Evolutionary conservation across 2,113 vertebrate species (phyloP).

Genomic region (Pipa parva): DNA sequence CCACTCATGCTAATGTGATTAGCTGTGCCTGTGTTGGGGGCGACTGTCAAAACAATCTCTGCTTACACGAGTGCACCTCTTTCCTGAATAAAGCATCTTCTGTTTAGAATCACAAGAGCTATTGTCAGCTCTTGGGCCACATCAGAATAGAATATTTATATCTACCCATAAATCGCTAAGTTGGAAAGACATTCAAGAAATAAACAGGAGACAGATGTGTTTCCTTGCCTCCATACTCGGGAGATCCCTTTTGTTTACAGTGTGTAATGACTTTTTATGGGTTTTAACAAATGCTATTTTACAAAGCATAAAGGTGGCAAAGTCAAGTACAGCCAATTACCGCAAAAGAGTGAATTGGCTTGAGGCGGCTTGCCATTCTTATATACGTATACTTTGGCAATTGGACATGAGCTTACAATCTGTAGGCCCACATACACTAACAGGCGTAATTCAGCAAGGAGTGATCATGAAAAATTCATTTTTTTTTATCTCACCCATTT

Average conservation of each 20-base stretch:
- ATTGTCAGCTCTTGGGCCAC: constrained; percentile 69
- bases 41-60: constrained; percentile 70
- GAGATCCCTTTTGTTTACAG: constrained; percentile 55
- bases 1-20: constrained; percentile 89
- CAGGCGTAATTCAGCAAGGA: too few relatives aligned
- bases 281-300: constrained; percentile 52
- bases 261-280: constrained; percentile 65
- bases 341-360: constrained; percentile 20
- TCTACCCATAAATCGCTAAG: constrained; percentile 65
- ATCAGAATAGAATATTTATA: constrained; percentile 66
- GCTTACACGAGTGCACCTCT: constrained; percentile 74
- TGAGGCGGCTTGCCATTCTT: too few relatives aligned
- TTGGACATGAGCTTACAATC: too few relatives aligned
- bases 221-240: constrained; percentile 61
- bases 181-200: constrained; percentile 65
- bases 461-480: too few relatives aligned
- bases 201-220: constrained; percentile 69
- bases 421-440: too few relatives aligned
- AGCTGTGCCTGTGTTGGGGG: constrained; percentile 78
- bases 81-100: constrained; percentile 67
- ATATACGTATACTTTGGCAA: too few relatives aligned
- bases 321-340: constrained; percentile 56
- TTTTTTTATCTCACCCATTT: too few relatives aligned
- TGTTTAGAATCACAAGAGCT: constrained; percentile 73
- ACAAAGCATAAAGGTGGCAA: constrained; percentile 61